These are phyloP conservation scores for Dysidea cf. avara DNA, from an alignment of 37 sponge, comb jelly and placozoan genomes.

Conservation along the genomic window DNA sequence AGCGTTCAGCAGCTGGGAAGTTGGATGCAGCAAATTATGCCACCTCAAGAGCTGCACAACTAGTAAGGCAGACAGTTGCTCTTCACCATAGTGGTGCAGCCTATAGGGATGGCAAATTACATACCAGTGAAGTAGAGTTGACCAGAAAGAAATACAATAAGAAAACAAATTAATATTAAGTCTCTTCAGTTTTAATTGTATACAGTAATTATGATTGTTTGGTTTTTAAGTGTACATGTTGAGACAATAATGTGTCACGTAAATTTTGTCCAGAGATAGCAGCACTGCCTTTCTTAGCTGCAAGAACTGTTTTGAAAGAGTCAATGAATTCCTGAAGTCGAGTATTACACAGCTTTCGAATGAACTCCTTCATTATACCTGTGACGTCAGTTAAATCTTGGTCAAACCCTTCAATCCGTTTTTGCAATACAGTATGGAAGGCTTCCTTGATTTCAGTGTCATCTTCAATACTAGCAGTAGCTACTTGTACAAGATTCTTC, in stretches of 20 bases:
- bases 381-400: neutral
- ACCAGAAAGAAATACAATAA: too few species aligned
- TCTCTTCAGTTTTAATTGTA: too few species aligned
- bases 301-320: constrained; percentile 4
- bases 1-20: constrained; percentile 12
- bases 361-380: constrained; percentile 4
- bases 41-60: neutral
- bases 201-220: too few species aligned
- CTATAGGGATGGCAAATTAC: neutral
- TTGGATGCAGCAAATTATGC: constrained; percentile 21
- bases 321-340: constrained; percentile 25
- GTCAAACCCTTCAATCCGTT: too few species aligned
- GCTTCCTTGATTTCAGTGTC: too few species aligned
- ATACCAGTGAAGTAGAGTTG: neutral
- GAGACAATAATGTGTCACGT: neutral
- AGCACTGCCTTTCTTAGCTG: constrained; percentile 14
- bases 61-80: constrained; percentile 10
- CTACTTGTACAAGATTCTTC: neutral
- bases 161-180: too few species aligned
- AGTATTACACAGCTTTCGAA: constrained; percentile 33
- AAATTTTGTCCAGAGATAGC: constrained; percentile 7
- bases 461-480: neutral
- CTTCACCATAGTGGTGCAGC: constrained; percentile 1
- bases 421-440: too few species aligned
- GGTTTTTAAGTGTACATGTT: neutral